phyloP scores from a whole-genome alignment of 64 coral and sea anemone species.

The Stichodactyla helianthus region DNA sequence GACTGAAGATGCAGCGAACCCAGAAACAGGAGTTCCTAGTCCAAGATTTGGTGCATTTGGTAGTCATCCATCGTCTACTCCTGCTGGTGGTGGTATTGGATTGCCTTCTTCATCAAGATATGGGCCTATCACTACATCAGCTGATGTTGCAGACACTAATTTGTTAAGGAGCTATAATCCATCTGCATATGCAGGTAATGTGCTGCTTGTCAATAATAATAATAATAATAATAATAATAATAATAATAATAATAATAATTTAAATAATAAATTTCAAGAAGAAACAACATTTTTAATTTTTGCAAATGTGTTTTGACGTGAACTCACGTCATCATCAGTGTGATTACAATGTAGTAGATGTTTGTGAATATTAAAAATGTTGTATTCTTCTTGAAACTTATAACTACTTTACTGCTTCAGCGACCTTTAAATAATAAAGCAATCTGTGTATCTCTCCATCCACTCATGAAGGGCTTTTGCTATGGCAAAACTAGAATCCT shows the following conservation, averaged over 20 bases:
- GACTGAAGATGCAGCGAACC: slow-evolving; percentile 13
- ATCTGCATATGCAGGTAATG: slow-evolving; percentile 25
- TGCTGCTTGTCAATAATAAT: background rate
- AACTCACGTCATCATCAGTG: no score
- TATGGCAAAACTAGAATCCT: no score
- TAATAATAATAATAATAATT: no score
- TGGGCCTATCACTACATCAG: background rate
- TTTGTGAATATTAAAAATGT: background rate
- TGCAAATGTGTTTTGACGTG: no score
- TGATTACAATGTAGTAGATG: background rate
- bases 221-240: no score
- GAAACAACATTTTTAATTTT: no score
- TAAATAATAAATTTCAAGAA: no score
- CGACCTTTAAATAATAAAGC: no score
- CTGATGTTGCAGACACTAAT: background rate
- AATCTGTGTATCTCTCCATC: background rate
- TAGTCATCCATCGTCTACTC: slow-evolving; percentile 45
- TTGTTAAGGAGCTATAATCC: slow-evolving; percentile 19
- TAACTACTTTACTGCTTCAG: background rate
- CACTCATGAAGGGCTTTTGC: background rate
- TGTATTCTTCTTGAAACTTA: background rate
- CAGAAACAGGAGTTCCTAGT: slow-evolving; percentile 59
- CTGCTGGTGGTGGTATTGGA: slow-evolving; percentile 1
- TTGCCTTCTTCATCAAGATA: slow-evolving; percentile 14
- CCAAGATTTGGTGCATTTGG: slow-evolving; percentile 35